phyloP scores from a whole-genome alignment of 1,140 invertebrate genomes.

The Meloidogyne chitwoodi region DNA sequence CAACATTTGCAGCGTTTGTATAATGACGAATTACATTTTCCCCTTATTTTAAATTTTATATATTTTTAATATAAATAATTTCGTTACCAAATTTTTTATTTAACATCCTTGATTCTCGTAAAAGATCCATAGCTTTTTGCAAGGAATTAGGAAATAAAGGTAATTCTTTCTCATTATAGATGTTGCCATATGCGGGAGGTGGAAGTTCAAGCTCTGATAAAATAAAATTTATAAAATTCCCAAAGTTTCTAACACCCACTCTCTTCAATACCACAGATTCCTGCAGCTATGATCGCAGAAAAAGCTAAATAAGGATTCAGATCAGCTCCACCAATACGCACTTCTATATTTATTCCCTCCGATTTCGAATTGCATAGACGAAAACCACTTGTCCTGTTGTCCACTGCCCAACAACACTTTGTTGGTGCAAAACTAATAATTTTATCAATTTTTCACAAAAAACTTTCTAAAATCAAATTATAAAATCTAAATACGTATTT shows the following conservation, averaged over 20 bases:
- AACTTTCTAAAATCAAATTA: too few relatives aligned
- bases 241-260: not conserved
- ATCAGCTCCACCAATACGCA: constrained; percentile 13
- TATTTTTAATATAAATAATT: not conserved
- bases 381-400: constrained; percentile 9
- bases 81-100: not conserved
- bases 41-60: not conserved
- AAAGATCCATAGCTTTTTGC: not conserved
- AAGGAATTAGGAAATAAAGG: constrained; percentile 5
- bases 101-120: constrained; percentile 1
- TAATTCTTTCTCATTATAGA: not conserved
- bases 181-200: not conserved
- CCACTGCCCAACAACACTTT: constrained; percentile 12
- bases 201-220: constrained; percentile 5
- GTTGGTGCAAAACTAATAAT: constrained; percentile 6
- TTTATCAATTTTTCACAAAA: not conserved
- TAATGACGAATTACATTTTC: constrained; percentile 10
- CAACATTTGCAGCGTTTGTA: not conserved
- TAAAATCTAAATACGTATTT: not conserved
- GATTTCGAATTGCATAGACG: constrained; percentile 9
- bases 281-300: constrained; percentile 10
- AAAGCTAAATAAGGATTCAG: constrained; percentile 18
- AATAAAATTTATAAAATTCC: not conserved
- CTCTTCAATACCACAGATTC: constrained; percentile 8
- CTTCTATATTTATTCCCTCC: not conserved